Conservation (phyloP, 2,113 vertebrate species). For the Rhinogobius similis region DNA sequence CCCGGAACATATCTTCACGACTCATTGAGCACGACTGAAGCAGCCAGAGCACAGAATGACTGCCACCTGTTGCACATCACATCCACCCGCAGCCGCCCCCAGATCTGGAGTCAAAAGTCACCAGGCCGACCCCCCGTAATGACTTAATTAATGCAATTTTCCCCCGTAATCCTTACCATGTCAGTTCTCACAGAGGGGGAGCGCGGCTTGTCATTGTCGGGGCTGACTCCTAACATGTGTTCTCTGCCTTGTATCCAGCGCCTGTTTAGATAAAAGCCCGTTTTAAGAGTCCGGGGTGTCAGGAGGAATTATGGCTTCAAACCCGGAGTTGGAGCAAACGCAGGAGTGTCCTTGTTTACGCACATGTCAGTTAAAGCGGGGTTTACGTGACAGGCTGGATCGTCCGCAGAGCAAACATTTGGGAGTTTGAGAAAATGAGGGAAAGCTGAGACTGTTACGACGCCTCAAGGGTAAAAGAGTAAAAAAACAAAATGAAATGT, state of each 20-base stretch:
- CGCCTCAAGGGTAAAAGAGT: neutral
- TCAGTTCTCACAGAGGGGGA: neutral
- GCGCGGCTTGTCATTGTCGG: neutral
- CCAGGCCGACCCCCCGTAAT: neutral
- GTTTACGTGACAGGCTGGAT: neutral
- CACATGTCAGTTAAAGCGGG: neutral
- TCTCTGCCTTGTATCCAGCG: neutral
- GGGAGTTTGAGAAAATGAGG: neutral
- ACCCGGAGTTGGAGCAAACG: neutral
- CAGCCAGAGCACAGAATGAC: neutral
- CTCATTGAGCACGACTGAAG: neutral
- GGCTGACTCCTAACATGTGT: neutral
- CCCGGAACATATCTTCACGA: neutral
- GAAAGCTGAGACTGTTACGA: neutral
- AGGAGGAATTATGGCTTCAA: neutral
- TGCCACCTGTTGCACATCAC: neutral
- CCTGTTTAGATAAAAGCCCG: neutral
- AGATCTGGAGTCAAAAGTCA: neutral
- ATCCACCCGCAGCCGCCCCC: neutral
- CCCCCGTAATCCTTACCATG: neutral
- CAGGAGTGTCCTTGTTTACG: neutral
- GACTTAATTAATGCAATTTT: constrained; percentile 3
- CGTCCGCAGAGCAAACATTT: neutral
- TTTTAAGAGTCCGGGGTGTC: neutral
- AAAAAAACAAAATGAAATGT: neutral